These are phyloP conservation scores for Pseudomyrmex sp. DNA, from an alignment of 1,140 invertebrate genomes.

Conservation along the genomic window DNA sequence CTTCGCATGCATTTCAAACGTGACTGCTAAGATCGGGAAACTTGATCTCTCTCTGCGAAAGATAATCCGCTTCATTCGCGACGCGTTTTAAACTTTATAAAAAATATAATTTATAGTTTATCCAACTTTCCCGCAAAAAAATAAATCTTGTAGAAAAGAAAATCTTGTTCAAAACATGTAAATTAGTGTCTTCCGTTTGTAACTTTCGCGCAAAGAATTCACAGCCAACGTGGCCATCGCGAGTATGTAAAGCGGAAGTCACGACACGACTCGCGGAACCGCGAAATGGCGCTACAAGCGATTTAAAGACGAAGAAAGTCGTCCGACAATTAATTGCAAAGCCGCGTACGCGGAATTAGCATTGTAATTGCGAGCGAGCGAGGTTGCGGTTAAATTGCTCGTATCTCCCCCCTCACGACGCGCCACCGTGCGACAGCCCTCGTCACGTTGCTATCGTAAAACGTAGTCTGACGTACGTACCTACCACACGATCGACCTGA, in stretches of 20 bases:
- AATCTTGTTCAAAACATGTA: too few species aligned
- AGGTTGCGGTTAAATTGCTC: conserved; percentile 64
- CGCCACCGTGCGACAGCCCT: conserved; percentile 21
- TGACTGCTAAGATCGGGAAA: background rate
- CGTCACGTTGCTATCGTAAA: conserved; percentile 68
- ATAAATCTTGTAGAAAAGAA: background rate
- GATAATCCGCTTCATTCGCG: conserved; percentile 11
- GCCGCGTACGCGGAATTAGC: conserved; percentile 71
- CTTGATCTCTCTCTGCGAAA: conserved; percentile 8
- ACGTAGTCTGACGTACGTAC: conserved; percentile 61
- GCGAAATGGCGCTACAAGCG: conserved; percentile 38
- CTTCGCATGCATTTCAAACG: conserved; percentile 36
- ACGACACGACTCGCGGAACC: background rate
- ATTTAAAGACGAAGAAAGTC: conserved; percentile 63
- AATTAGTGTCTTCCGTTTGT: too few species aligned
- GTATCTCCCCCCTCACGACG: background rate
- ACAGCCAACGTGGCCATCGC: too few species aligned
- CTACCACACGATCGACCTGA: conserved; percentile 59
- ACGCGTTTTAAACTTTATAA: conserved; percentile 6
- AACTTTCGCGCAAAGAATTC: too few species aligned
- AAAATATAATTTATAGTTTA: conserved; percentile 15
- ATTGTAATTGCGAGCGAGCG: conserved; percentile 70
- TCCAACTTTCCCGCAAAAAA: background rate
- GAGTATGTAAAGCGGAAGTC: background rate
- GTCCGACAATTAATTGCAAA: conserved; percentile 66